Evolutionary conservation across 2,888 invertebrate genomes (phyloP), one percentile per base, ranked within the genome.

Genomic region (Pomacea canaliculata): DNA sequence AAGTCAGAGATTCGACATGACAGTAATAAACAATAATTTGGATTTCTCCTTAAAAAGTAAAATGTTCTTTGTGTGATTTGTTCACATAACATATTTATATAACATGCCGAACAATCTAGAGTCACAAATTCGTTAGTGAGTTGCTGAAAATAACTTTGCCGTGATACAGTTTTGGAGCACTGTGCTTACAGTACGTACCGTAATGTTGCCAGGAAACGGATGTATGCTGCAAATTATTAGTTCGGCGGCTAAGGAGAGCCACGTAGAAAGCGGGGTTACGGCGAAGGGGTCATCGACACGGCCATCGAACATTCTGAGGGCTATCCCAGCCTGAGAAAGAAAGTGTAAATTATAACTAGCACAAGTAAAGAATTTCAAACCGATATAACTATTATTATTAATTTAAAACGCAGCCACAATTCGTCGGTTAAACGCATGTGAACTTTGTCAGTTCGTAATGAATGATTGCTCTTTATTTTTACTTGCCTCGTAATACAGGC

Each of bases 151-250:
- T 56, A 16, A 16, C 16, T 56, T 56, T 10, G 51, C 37, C 51
- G 16, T 7, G 51, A 5, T 37, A 37, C 37, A 3, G 37, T 37
- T 18, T 60, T 60, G 16, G 60, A 60, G 7, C 19, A n/a, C 8
- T 63, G 63, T 63, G 19, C 23, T 16, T 19, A 23, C 27, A 12
- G 10, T n/a, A 60, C 16, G 60, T 13, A 85, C 78, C 71, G 79
- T 79, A 46, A 85, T 69, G 65, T 86, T 84, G 10, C 85, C 86
- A 0, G 87, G 87, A 74, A 87, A 85, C 1, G 87, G 87, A 78
- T 88, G 87, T 27, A 87, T 75, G 18, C 83, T 78, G 73, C 87
- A 88, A 23, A 87, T 77, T 5, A 81, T 23, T 2, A 88, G 77
- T 77, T 88, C 87, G 3, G 78, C n/a, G 56, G 81, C 65, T 59